These are phyloP conservation scores for Lepus townsendii DNA, from an alignment of 2,797 vertebrate genomes.

Conservation along the genomic window DNA sequence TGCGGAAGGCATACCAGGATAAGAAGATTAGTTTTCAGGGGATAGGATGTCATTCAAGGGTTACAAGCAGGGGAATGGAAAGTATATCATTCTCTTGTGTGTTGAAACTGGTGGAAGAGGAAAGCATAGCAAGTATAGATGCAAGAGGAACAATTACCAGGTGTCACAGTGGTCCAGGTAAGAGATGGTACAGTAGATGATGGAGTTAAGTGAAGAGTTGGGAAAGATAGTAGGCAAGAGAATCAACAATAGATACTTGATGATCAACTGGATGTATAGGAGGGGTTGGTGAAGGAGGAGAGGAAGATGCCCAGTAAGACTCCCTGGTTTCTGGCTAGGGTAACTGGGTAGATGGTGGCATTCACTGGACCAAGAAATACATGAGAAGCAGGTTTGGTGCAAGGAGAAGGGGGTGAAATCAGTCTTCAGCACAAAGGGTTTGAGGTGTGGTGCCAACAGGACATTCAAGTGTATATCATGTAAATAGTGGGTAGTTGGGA, in stretches of 20 bases:
- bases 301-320: neutral
- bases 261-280: neutral
- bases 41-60: neutral
- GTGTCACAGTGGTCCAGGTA: neutral
- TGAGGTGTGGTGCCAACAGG: neutral
- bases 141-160: neutral
- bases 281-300: neutral
- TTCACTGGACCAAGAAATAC: neutral
- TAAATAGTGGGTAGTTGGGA: neutral
- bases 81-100: neutral
- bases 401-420: neutral
- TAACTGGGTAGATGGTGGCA: neutral
- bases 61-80: conserved; percentile 3
- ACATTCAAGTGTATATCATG: neutral
- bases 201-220: neutral
- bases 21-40: neutral
- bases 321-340: neutral
- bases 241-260: neutral
- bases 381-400: neutral
- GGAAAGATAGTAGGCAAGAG: conserved; percentile 8
- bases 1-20: neutral
- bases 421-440: neutral
- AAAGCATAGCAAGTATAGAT: neutral
- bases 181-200: neutral
- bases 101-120: neutral